phyloP scores from a whole-genome alignment of 2,888 invertebrate species.

The Tolmerus cingulatus region DNA sequence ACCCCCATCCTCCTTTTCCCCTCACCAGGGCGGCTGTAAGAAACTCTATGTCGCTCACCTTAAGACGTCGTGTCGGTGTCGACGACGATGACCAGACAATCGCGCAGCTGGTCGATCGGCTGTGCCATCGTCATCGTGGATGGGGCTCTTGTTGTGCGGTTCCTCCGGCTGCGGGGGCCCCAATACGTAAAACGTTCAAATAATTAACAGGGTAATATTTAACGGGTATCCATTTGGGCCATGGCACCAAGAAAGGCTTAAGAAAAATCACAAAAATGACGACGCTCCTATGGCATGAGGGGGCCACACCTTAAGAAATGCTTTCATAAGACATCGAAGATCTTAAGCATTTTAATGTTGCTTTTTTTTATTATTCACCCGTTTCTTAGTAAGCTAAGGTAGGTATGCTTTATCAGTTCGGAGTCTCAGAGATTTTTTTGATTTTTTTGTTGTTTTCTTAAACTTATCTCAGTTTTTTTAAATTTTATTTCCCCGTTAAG shows the following conservation, averaged over 20 bases:
- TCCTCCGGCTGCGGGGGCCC: not conserved
- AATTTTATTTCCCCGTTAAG: slow-evolving; percentile 13
- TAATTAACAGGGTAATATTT: slow-evolving; percentile 42
- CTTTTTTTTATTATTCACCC: not conserved
- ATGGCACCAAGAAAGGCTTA: slow-evolving; percentile 40
- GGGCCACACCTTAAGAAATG: slow-evolving; percentile 42
- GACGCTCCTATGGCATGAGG: slow-evolving; percentile 36
- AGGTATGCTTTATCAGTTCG: slow-evolving; percentile 35
- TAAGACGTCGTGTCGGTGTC: not conserved
- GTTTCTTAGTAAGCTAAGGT: slow-evolving; percentile 33
- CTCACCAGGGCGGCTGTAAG: too few species aligned
- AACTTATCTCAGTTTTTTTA: not conserved
- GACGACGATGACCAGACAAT: too few species aligned
- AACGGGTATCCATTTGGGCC: slow-evolving; percentile 41
- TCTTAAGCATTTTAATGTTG: slow-evolving; percentile 27
- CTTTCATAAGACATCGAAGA: slow-evolving; percentile 41
- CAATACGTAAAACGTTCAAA: slow-evolving; percentile 35
- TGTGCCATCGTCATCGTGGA: not conserved
- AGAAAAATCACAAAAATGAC: slow-evolving; percentile 39
- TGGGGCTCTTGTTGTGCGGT: not conserved
- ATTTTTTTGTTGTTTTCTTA: not conserved
- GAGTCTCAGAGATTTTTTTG: not conserved
- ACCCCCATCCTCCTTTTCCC: too few species aligned
- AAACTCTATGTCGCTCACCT: too few species aligned
- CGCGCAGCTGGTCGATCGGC: too few species aligned